Percentiles rank a stretch among this genome's conserved stretches.
These are phyloP conservation scores for Microctenopoma lineatum DNA, from an alignment of 2,797 vertebrate genomes.

Conservation along the genomic window DNA sequence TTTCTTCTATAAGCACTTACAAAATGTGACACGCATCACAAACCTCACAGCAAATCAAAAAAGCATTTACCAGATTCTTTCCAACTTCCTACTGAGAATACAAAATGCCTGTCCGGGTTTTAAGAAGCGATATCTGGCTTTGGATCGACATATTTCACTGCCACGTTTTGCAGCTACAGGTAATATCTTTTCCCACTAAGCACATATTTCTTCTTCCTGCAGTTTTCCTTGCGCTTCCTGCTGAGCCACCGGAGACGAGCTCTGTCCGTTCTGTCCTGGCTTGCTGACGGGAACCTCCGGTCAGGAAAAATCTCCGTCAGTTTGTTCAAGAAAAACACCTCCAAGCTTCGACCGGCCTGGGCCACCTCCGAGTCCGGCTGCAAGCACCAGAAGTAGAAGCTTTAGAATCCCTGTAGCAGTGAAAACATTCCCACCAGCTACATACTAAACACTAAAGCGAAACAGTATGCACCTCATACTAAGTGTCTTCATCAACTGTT, in stretches of 20 bases:
- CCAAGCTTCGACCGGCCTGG: constrained; percentile 90
- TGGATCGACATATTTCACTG: not conserved
- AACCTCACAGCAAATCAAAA: not conserved
- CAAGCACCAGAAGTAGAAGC: too few species aligned
- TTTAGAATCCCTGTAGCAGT: too few species aligned
- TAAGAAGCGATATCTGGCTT: not conserved
- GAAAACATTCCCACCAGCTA: too few species aligned
- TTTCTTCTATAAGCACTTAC: too few species aligned
- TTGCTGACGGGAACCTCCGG: constrained; percentile 82
- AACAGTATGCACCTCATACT: too few species aligned
- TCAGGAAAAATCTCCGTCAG: constrained; percentile 89
- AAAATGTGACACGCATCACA: too few species aligned
- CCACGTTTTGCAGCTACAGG: constrained; percentile 32
- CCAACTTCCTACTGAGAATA: not conserved
- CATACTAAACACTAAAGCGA: too few species aligned
- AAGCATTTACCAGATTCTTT: not conserved
- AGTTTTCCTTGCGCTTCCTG: constrained; percentile 82
- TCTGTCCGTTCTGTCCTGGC: constrained; percentile 77
- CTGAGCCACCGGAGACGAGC: constrained; percentile 87
- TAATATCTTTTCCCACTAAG: constrained; percentile 77
- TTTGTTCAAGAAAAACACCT: constrained; percentile 88
- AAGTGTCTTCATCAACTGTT: too few species aligned
- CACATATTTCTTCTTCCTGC: constrained; percentile 85
- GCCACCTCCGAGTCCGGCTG: constrained; percentile 97
- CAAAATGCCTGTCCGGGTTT: not conserved